phyloP scores from a whole-genome alignment of 2,797 vertebrate genomes.

The Myripristis jacobus region DNA sequence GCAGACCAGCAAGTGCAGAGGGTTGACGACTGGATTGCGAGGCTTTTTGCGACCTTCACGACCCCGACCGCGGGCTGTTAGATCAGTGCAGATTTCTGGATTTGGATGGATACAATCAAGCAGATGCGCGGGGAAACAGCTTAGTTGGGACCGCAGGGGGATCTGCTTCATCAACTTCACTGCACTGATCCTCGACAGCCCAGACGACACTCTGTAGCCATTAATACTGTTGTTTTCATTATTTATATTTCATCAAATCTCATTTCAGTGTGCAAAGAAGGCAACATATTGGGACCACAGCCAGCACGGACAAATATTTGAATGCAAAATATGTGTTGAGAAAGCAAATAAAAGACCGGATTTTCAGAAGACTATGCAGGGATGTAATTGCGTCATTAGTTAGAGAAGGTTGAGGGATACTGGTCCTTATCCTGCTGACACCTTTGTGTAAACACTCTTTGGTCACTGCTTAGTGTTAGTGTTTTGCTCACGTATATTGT shows the following conservation, averaged over 20 bases:
- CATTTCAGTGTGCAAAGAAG: neutral
- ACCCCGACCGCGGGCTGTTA: slow-evolving; percentile 40
- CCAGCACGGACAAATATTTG: no score
- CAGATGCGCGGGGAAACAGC: slow-evolving; percentile 53
- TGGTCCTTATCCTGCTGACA: slow-evolving; percentile 11
- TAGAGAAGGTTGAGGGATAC: neutral
- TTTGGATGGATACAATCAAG: slow-evolving; percentile 63
- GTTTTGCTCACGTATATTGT: slow-evolving; percentile 37
- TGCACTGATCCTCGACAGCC: slow-evolving; percentile 29
- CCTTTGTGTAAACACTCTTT: slow-evolving; percentile 40
- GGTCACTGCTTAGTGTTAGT: slow-evolving; percentile 38
- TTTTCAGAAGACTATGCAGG: neutral
- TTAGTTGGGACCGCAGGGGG: slow-evolving; percentile 53
- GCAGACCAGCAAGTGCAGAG: slow-evolving; percentile 50
- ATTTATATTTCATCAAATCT: neutral
- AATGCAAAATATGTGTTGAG: neutral
- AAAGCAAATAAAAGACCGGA: neutral
- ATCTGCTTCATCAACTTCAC: slow-evolving; percentile 57
- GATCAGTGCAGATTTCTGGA: slow-evolving; percentile 65
- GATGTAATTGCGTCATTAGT: neutral
- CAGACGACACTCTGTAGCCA: neutral
- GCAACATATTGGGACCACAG: neutral
- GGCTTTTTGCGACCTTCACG: slow-evolving; percentile 63
- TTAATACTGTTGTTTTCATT: neutral
- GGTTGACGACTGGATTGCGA: slow-evolving; percentile 34